Base-by-base conservation (phyloP, 2,797 vertebrate genomes). In the Onychomys arenicola region DNA sequence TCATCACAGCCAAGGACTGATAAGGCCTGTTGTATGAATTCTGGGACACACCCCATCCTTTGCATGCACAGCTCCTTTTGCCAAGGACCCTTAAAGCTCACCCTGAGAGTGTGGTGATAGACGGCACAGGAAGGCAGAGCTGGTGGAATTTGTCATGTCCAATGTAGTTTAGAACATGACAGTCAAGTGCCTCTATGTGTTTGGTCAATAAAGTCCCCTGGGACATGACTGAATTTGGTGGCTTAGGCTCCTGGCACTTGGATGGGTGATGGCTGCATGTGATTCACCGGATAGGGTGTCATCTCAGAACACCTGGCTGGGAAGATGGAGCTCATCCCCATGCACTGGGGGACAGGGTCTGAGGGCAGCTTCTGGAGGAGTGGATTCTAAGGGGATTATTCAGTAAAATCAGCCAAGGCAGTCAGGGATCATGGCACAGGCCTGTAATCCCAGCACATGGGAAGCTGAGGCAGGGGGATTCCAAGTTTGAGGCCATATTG, bases 281-380 rank as follows among this genome's bases (percentile, higher is more conserved):
- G 25, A 88, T 21, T 21, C 19, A 16, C 14, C 43, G n/a, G 40
- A 40, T 12, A 46, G 13, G 37, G 37, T 43, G 55, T 75, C 19
- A n/a, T 49, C 73, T 52, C 37, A 75, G 85, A 89, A 49, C 21
- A 49, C 2, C 19, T 19, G 32, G 40, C 3, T 21, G 34, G 81
- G 27, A 55, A 46, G 13, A 59, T n/a, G 67, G 14, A 13, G 12
- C 27, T 71, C 34, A n/a, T 57, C 49, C 52, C 8, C 37, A 21
- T 6, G 0, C 37, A 9, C 8, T 23, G 4, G 21, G n/a, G 29
- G 14, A n/a, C 27, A 37, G 23, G 25, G 23, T 4, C 37, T 1
- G 1, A 82, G 0, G 46, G 43, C 11, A 43, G 4, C 21, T n/a
- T 61, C 49, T 12, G 0, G 46, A 91, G 59, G n/a, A 61, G 34